Evolutionary conservation across 2,888 invertebrate species (phyloP).

Genomic region (Polyommatus iphigenia): DNA sequence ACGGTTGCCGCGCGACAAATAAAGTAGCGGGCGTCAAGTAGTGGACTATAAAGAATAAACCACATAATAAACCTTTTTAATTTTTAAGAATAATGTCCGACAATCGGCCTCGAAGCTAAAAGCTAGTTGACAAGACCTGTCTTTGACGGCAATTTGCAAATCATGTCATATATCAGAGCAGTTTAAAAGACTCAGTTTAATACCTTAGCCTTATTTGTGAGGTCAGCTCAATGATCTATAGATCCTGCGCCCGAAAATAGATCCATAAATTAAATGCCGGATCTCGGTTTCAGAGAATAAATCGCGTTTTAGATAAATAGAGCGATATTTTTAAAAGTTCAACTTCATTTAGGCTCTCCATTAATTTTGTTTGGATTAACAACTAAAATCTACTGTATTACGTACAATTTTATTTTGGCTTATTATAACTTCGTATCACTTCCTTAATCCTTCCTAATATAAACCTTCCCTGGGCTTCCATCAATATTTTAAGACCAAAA

Average conservation of each 20-base stretch:
- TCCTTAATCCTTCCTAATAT: too few species aligned
- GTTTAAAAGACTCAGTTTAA: slow-evolving; percentile 3
- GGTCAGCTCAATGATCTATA: background rate
- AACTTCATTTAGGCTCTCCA: background rate
- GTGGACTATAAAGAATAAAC: background rate
- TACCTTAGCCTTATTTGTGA: background rate
- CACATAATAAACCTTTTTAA: background rate
- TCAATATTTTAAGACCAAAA: too few species aligned
- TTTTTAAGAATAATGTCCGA: background rate
- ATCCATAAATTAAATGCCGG: slow-evolving; percentile 20
- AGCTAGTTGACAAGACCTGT: background rate
- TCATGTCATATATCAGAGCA: slow-evolving; percentile 2
- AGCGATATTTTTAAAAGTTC: background rate
- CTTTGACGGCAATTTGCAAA: background rate
- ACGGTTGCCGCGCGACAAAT: too few species aligned
- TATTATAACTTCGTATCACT: too few species aligned
- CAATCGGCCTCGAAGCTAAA: background rate
- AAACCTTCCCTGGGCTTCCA: too few species aligned
- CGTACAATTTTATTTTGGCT: too few species aligned
- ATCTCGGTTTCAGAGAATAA: background rate
- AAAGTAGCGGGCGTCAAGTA: too few species aligned
- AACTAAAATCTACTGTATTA: too few species aligned
- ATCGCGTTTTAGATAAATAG: background rate
- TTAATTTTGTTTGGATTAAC: background rate
- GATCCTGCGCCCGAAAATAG: background rate